Percentiles rank a stretch among this genome's conserved stretches.
phyloP scores from a whole-genome alignment of 2,797 vertebrate genomes.

The Acanthurus tractus region DNA sequence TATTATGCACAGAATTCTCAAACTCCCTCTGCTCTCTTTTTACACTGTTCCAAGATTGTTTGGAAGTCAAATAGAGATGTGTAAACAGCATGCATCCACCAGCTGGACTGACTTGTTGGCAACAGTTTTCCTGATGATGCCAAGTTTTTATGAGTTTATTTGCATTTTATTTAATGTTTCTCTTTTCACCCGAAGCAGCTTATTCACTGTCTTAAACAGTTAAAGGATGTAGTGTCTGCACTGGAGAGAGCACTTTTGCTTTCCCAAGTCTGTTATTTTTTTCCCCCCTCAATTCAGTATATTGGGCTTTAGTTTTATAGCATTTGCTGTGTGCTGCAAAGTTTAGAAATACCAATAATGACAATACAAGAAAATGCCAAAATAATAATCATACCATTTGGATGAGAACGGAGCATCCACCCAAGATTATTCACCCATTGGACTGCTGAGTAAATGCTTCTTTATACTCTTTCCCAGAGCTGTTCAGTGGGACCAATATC shows the following conservation, averaged over 20 bases:
- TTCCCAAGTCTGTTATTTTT: not conserved
- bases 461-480: not conserved
- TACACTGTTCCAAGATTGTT: slow-evolving; percentile 75
- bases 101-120: slow-evolving; percentile 66
- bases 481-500: not conserved
- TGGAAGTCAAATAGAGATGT: slow-evolving; percentile 77
- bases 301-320: slow-evolving; percentile 7
- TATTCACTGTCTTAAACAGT: slow-evolving; percentile 20
- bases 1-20: slow-evolving; percentile 71
- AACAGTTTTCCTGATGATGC: slow-evolving; percentile 44
- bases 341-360: slow-evolving; percentile 21
- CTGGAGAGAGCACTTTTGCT: slow-evolving; percentile 10
- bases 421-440: slow-evolving; percentile 10
- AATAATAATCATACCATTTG: slow-evolving; percentile 8
- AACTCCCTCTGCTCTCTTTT: slow-evolving; percentile 65
- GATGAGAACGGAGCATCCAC: slow-evolving; percentile 14
- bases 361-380: slow-evolving; percentile 27
- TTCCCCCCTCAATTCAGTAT: not conserved
- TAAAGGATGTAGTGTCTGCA: slow-evolving; percentile 12
- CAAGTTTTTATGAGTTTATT: slow-evolving; percentile 62
- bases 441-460: slow-evolving; percentile 22
- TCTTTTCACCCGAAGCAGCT: slow-evolving; percentile 31
- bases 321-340: slow-evolving; percentile 19
- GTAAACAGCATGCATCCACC: slow-evolving; percentile 67
- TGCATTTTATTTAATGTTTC: slow-evolving; percentile 52